Percentiles rank a stretch among this genome's conserved stretches.
These are phyloP conservation scores for Drosophila paramelanica DNA, from an alignment of 2,888 invertebrate genomes.

Conservation along the genomic window DNA sequence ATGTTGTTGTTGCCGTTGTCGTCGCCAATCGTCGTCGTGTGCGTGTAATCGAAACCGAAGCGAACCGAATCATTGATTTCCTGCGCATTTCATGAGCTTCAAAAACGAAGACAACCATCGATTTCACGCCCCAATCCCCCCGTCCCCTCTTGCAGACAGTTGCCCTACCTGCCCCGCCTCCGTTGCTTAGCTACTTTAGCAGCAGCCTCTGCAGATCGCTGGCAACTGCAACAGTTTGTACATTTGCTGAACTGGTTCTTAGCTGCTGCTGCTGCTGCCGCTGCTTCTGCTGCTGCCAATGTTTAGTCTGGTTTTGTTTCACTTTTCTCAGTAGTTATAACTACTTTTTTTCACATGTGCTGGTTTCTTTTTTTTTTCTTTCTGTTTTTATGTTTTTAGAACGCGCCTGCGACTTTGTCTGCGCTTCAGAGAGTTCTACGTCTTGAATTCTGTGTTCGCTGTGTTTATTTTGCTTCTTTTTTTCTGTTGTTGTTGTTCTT, in stretches of 20 bases:
- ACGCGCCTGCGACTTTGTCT: conserved; percentile 56
- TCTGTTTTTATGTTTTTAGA: conserved; percentile 52
- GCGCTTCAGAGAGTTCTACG: conserved; percentile 43
- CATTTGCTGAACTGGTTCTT: conserved; percentile 79
- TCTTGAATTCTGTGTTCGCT: conserved; percentile 2
- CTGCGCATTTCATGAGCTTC: conserved; percentile 80
- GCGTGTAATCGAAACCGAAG: conserved; percentile 82
- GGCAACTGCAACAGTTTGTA: conserved; percentile 58
- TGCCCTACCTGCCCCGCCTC: conserved; percentile 1
- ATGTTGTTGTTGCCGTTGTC: conserved; percentile 36
- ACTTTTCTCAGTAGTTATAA: conserved; percentile 71
- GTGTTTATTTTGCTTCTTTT: conserved; percentile 12
- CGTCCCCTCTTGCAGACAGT: too few species aligned
- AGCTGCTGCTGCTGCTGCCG: conserved; percentile 40
- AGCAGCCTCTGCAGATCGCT: conserved; percentile 29
- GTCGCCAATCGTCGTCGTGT: conserved; percentile 43
- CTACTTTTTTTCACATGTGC: conserved; percentile 62
- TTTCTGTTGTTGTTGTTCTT: conserved; percentile 9
- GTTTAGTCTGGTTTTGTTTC: conserved; percentile 82
- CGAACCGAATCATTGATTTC: conserved; percentile 83
- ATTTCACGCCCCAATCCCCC: conserved; percentile 66
- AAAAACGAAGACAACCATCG: conserved; percentile 68
- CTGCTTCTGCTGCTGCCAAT: conserved; percentile 40
- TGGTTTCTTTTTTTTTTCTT: conserved; percentile 51
- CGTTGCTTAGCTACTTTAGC: conserved; percentile 19